Evolutionary conservation across 2,888 invertebrate genomes (phyloP), one percentile per base, ranked within the genome.

Genomic region (Drosophila limbata): DNA sequence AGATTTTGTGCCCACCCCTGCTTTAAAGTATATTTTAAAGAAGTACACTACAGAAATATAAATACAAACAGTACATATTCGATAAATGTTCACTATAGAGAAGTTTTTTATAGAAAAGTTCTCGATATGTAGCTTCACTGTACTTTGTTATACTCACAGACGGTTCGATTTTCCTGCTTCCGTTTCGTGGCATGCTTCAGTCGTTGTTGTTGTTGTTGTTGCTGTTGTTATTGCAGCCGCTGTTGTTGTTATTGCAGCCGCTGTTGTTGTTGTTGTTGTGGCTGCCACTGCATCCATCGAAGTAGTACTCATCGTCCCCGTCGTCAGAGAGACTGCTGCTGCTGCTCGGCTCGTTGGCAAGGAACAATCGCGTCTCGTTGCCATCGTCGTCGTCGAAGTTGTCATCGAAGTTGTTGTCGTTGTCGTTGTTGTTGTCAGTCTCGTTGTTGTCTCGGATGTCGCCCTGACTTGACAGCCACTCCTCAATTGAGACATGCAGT

Each of bases 401-500:
- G 62, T 44, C 48, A 50, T 69, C 50, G 73, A 77, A 66, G 79
- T 73, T 73, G 80, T 45, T 50, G 56, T 57, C 57, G 68, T 79
- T 76, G 77, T 74, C 74, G 64, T 77, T 73, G 69, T 81, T 72
- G 64, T 69, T 69, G 67, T 77, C 74, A 80, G 81, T 68, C 60
- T 73, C 75, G 67, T 81, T 73, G 68, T 75, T 74, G 72, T 86
- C 81, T 63, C 81, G 82, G 70, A 89, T 84, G 73, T 88, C 90
- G 73, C 91, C 91, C 70, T 92, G 91, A 77, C 92, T 92, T 81
- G 92, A 90, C 86, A 92, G 90, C 92, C 92, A 92, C 91, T 93
- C 93, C 86, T 93, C 93, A 87, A 92, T 92, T 92, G 93, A 92
- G 92, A 92, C 92, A 91, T 92, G 92, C 90, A 93, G 71, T 90